Percentiles rank a stretch among this genome's conserved stretches.
Conservation (phyloP, 2,113 vertebrate genomes). For the Nycticryphes semicollaris region DNA sequence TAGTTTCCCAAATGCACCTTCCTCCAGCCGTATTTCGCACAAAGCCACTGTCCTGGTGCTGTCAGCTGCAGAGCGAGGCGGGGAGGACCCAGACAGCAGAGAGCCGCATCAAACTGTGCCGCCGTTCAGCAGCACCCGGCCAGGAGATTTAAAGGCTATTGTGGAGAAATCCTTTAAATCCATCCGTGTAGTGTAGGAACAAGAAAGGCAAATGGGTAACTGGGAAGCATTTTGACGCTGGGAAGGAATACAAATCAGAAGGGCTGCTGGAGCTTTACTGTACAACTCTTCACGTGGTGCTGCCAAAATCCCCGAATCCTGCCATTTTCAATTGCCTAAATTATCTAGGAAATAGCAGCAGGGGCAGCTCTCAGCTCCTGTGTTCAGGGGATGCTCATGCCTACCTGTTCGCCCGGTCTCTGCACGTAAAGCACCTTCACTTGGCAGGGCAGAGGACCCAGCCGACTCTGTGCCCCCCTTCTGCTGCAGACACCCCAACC, state of each 20-base stretch:
- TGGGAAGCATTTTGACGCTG: not conserved
- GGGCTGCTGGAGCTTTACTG: not conserved
- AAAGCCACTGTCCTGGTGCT: not conserved
- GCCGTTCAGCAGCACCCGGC: not conserved
- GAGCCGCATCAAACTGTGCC: not conserved
- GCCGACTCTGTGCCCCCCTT: not conserved
- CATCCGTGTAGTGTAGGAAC: not conserved
- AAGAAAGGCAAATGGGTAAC: constrained; percentile 12
- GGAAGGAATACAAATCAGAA: constrained; percentile 15
- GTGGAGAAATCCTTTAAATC: constrained; percentile 49
- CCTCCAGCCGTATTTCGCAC: not conserved
- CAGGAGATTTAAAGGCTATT: not conserved
- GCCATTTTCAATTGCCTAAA: not conserved
- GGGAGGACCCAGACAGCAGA: not conserved
- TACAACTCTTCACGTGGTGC: not conserved
- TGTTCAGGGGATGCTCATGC: not conserved
- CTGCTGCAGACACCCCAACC: not conserved
- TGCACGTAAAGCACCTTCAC: not conserved
- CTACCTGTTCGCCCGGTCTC: not conserved
- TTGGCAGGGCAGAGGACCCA: not conserved
- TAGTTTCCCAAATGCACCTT: not conserved
- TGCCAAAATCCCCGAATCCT: constrained; percentile 3
- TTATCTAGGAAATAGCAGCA: not conserved
- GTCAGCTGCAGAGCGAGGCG: not conserved
- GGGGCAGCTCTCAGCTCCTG: not conserved